Evolutionary conservation across 2,888 invertebrate genomes (phyloP), one percentile per base, ranked within the genome.

Genomic region (Andrena bucephala): DNA sequence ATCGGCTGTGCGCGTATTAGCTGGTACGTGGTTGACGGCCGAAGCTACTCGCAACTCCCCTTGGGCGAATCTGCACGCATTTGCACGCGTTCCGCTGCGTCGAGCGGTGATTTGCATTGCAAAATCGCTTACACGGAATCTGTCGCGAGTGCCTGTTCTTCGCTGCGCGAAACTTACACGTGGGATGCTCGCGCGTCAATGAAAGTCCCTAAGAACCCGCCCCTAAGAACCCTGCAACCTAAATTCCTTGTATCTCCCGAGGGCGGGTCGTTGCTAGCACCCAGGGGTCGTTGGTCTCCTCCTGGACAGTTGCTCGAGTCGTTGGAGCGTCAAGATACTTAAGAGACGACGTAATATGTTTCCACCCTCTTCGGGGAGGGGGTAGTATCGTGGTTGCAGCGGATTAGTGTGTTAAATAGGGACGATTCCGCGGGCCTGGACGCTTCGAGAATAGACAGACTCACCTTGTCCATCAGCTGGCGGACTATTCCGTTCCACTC

Each of bases 401-500:
- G n/a, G 2, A 13, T 27, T 42, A 62, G 48, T 8, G 33, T 42
- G 29, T 31, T 48, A 33, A 60, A 33, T 48, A 63, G 57, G 8
- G 36, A 24, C 63, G 63, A 75, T 62, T 33, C 48, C 54, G 33
- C 54, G 68, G 13, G 13, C n/a, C 36, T 5, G 52, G 31, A 71
- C 33, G 60, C 57, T 33, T 52, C 60, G 70, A 27, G 77, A 13
- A 52, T 42, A 50, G 60, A 33, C 20, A 60, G 66, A 89, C 92
- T 93, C 92, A 96, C 96, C 95, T 97, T 96, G 88, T 96, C 96
- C 95, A 96, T 96, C 85, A 96, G 95, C 90, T 96, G 95, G 69
- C 95, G 94, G 36, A 96, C 96, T 87, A 96, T 96, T 77, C 96
- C 96, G 92, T 97, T 97, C 97, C 97, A 97, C 93, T 97, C 96